phyloP scores from a whole-genome alignment of 1,140 invertebrate species.

The Psix sp. region DNA sequence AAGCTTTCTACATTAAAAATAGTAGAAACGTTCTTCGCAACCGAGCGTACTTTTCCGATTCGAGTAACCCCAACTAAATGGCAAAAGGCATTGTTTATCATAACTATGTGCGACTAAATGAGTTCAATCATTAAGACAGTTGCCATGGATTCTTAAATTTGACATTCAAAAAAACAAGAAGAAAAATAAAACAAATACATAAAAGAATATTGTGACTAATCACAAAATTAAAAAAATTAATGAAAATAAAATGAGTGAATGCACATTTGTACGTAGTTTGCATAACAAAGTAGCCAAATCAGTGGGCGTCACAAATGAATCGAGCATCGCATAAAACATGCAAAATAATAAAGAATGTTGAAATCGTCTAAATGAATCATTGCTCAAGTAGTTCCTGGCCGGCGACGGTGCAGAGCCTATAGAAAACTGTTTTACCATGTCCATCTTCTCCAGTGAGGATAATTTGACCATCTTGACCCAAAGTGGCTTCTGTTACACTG shows the following conservation, averaged over 20 bases:
- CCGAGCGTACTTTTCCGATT: neutral
- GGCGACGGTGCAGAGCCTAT: constrained; percentile 78
- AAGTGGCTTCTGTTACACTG: constrained; percentile 89
- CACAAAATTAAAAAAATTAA: constrained; percentile 5
- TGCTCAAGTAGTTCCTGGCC: constrained; percentile 76
- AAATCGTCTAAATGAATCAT: constrained; percentile 69
- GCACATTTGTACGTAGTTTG: constrained; percentile 55
- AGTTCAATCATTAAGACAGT: constrained; percentile 3
- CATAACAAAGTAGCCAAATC: constrained; percentile 54
- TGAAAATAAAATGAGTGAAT: constrained; percentile 34
- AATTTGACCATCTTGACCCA: constrained; percentile 94
- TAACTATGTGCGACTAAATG: constrained; percentile 1
- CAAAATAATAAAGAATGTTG: constrained; percentile 71
- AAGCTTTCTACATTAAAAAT: constrained; percentile 1
- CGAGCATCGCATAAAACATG: constrained; percentile 72
- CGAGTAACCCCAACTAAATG: constrained; percentile 39
- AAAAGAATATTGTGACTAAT: constrained; percentile 3
- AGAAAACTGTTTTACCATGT: constrained; percentile 84
- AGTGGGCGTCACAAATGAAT: constrained; percentile 66
- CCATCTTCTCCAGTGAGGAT: constrained; percentile 96
- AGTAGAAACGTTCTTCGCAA: constrained; percentile 8
- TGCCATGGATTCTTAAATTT: constrained; percentile 39
- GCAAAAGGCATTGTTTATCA: constrained; percentile 10
- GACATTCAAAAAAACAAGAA: neutral
- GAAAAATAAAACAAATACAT: neutral